Evolutionary conservation across 2,797 vertebrate species (phyloP), one percentile per base, ranked within the genome.

Genomic region (Periparus ater): DNA sequence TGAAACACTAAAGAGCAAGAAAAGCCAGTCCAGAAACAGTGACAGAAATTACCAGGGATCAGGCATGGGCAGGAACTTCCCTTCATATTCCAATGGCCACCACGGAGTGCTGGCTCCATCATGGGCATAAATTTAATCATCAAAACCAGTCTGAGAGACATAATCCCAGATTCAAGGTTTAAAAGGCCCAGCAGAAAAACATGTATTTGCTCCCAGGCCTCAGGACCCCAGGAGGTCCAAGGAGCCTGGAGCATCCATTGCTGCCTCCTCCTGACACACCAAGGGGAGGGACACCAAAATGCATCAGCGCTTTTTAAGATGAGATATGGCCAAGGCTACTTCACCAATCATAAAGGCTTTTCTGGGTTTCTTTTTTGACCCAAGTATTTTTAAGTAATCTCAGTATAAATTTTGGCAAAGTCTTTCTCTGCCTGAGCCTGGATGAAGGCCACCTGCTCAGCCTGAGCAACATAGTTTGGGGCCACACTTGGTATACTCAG

Each of bases 321-420:
- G 14, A 71, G 44, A n/a, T 5, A 34, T 7, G 45, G 45, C n/a
- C 54, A 55, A 47, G 25, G 29, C 72, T 32, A 9, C 10, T 38
- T 62, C 60, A 57, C 4, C 16, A 60, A 8, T 17, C n/a, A 42
- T 12, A 74, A 42, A 29, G 8, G 13, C 11, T 48, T 57, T 65
- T 53, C 27, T 26, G 11, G 0, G 0, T 0, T 68, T 61, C 30
- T 75, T 77, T 40, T 63, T 40, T 63, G 7, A 19, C 44, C 25
- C 6, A 67, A 68, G 17, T 51, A 42, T 40, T 78, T 85, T 85
- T 19, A 85, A 63, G 29, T 27, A 67, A 82, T 32, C 23, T 60
- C 50, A 55, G 32, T 32, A 50, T 14, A 22, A 54, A 58, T 42
- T 58, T 26, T 58, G 45, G n/a, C n/a, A 50, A 42, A 88, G 30